Evolutionary conservation across 37 sponge, comb jelly and placozoan species (phyloP).

Genomic region (Oscarella lobularis): DNA sequence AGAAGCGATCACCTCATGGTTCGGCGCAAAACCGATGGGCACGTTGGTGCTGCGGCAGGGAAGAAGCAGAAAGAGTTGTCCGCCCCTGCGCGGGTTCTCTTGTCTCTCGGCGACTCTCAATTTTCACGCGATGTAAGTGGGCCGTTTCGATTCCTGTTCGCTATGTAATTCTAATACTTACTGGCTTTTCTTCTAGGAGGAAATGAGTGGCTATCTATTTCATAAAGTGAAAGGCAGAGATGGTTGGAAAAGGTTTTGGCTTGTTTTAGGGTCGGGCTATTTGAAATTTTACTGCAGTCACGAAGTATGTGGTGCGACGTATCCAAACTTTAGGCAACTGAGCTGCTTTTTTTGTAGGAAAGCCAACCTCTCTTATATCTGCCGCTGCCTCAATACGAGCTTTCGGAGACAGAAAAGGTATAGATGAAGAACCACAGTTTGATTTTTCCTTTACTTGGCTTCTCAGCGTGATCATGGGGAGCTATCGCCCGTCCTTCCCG

Average conservation of each 20-base stretch:
- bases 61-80: too few species aligned
- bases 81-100: too few species aligned
- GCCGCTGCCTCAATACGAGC: background rate
- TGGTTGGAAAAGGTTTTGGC: background rate
- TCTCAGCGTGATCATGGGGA: too few species aligned
- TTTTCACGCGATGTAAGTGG: too few species aligned
- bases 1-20: too few species aligned
- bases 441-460: too few species aligned
- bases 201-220: background rate
- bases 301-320: background rate
- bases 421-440: too few species aligned
- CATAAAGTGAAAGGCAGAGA: background rate
- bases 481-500: too few species aligned
- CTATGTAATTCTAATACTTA: background rate
- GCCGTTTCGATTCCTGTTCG: background rate
- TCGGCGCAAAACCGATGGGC: too few species aligned
- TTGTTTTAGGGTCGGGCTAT: background rate
- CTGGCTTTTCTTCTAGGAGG: background rate
- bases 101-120: too few species aligned
- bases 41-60: too few species aligned
- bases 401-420: background rate
- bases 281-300: background rate
- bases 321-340: background rate
- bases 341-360: too few species aligned
- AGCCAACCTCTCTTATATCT: background rate